These are phyloP conservation scores for Pseudomyrmex sp. DNA, from an alignment of 1,140 invertebrate species.

Conservation along the genomic window DNA sequence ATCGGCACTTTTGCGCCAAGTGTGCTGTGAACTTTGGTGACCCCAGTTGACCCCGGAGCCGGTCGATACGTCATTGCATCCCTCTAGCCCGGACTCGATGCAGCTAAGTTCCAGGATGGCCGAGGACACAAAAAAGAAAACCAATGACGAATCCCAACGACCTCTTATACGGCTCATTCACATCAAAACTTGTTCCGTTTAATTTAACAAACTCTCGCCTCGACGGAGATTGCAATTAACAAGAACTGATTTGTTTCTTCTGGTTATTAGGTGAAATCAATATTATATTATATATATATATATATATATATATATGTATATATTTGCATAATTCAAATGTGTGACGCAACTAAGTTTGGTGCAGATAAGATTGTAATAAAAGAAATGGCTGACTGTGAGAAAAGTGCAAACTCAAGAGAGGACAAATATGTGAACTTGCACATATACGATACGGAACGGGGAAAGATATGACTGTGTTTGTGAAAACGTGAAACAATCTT, in stretches of 20 bases:
- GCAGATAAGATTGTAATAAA: too few relatives aligned
- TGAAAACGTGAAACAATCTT: slow-evolving; percentile 48
- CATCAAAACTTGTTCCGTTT: neutral
- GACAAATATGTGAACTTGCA: neutral
- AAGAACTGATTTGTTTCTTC: too few relatives aligned
- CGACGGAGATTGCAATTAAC: too few relatives aligned
- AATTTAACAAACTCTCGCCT: neutral
- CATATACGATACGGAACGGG: neutral
- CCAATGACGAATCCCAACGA: neutral
- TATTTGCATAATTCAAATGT: too few relatives aligned
- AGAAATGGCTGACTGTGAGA: too few relatives aligned
- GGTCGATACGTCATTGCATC: slow-evolving; percentile 83
- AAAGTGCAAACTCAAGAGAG: neutral
- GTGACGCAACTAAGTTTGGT: too few relatives aligned
- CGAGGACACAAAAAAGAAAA: slow-evolving; percentile 5
- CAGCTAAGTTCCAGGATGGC: slow-evolving; percentile 56
- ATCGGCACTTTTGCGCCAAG: slow-evolving; percentile 73
- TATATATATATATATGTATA: too few relatives aligned
- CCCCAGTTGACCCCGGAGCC: slow-evolving; percentile 80
- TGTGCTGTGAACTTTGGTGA: slow-evolving; percentile 83
- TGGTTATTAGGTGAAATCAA: too few relatives aligned
- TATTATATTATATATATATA: too few relatives aligned
- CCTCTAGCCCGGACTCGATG: slow-evolving; percentile 60
- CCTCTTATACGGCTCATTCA: neutral
- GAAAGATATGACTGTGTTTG: neutral